A percentile compares a stretch with the other conserved stretches of the same genome.
Evolutionary conservation across 1,140 invertebrate species (phyloP).

Genomic region (Cherax destructor): DNA sequence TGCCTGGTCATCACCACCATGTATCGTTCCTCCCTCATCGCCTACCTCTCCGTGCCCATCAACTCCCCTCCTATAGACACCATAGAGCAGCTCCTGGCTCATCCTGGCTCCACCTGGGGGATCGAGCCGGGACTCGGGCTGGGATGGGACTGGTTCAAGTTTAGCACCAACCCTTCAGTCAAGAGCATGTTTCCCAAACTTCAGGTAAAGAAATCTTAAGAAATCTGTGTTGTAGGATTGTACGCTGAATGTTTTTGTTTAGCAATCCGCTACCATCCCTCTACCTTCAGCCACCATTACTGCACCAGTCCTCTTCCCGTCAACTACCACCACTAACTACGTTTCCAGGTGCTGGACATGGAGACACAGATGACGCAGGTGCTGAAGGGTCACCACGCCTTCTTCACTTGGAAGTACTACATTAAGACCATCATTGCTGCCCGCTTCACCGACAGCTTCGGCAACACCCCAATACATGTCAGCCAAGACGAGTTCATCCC

Average conservation of each 20-base stretch:
- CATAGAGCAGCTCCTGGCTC: constrained; percentile 22
- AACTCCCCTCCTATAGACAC: constrained; percentile 34
- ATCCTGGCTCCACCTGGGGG: constrained; percentile 33
- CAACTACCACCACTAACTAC: neutral
- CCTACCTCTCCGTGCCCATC: constrained; percentile 56
- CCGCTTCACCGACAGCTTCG: constrained; percentile 22
- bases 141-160: constrained; percentile 58
- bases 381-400: constrained; percentile 44
- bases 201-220: neutral
- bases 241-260: too few relatives aligned
- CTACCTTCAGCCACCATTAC: neutral
- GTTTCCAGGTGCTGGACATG: neutral
- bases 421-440: constrained; percentile 54
- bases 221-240: too few relatives aligned
- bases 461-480: constrained; percentile 44
- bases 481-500: constrained; percentile 35
- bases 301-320: too few relatives aligned
- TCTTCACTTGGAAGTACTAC: constrained; percentile 65
- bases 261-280: neutral
- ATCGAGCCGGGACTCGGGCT: constrained; percentile 38
- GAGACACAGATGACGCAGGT: constrained; percentile 37
- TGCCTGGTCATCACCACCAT: constrained; percentile 30
- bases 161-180: constrained; percentile 30
- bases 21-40: constrained; percentile 52
- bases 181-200: constrained; percentile 25